Conservation (phyloP, 2,113 vertebrate species). For the Sigmodon hispidus region DNA sequence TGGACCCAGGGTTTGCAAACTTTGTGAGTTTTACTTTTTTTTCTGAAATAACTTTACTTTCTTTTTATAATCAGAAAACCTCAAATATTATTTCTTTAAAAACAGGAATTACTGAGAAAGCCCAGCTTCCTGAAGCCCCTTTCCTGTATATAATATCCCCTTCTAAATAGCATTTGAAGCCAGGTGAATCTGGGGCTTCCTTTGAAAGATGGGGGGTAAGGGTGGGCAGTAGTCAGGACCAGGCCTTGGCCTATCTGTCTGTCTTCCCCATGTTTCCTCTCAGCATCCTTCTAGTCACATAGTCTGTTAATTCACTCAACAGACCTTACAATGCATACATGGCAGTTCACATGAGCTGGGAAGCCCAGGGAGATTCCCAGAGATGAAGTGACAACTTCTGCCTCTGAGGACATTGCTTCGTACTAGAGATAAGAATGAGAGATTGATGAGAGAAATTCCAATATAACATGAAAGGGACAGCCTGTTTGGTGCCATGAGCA, state of each 20-base stretch:
- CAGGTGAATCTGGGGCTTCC: slow-evolving; percentile 22
- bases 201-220: slow-evolving; percentile 15
- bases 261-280: not conserved
- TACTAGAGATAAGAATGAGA: not conserved
- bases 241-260: not conserved
- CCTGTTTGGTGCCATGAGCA: not conserved
- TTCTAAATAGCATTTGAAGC: slow-evolving; percentile 44
- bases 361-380: not conserved
- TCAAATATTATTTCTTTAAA: slow-evolving; percentile 69
- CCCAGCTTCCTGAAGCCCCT: slow-evolving; percentile 40
- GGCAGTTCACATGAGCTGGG: not conserved
- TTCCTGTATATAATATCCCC: slow-evolving; percentile 20
- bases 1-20: not conserved
- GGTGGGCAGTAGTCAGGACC: not conserved
- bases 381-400: not conserved
- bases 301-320: not conserved
- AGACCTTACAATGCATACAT: not conserved
- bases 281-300: not conserved
- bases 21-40: slow-evolving; percentile 41
- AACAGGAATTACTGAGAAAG: slow-evolving; percentile 57
- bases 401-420: not conserved
- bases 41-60: slow-evolving; percentile 59
- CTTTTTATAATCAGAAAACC: slow-evolving; percentile 53
- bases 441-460: slow-evolving; percentile 37
- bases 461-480: not conserved